A percentile compares a stretch with the other conserved stretches of the same genome.
These are phyloP conservation scores for Orthonyx spaldingii DNA, from an alignment of 2,113 vertebrate genomes.

Conservation along the genomic window DNA sequence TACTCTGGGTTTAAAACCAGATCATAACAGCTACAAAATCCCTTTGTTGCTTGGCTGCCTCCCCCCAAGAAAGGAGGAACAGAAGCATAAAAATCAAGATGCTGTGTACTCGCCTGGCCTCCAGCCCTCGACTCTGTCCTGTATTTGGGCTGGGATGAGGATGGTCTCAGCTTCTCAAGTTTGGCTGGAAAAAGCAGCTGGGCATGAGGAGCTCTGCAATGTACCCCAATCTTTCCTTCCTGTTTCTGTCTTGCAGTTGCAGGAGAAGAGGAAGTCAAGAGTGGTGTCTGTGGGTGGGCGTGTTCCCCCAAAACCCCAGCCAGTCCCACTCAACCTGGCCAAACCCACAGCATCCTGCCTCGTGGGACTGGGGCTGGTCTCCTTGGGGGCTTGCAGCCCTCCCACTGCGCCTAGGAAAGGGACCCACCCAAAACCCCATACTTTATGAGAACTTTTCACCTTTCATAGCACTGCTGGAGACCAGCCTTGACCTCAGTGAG, in stretches of 20 bases:
- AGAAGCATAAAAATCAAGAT: background rate
- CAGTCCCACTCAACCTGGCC: background rate
- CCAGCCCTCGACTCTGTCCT: background rate
- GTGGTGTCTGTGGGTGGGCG: background rate
- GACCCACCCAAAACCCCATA: rapidly evolving
- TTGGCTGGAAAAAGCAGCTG: background rate
- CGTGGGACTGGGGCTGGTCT: background rate
- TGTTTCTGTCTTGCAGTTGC: background rate
- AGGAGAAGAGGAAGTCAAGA: constrained; percentile 35
- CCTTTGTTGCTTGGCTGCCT: background rate
- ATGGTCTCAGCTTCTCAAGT: background rate
- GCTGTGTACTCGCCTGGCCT: background rate
- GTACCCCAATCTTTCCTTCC: background rate
- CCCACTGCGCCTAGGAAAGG: rapidly evolving
- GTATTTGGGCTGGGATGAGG: background rate
- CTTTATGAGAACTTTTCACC: background rate
- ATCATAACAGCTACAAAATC: too few relatives aligned
- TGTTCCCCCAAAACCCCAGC: background rate
- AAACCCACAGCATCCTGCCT: background rate
- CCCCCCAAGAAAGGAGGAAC: background rate
- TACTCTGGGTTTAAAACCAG: too few relatives aligned
- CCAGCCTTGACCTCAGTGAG: too few relatives aligned
- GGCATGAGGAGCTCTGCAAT: background rate
- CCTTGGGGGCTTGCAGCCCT: background rate
- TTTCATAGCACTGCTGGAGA: background rate